phyloP scores from a whole-genome alignment of 2,797 vertebrate species.

The Limosa lapponica region DNA sequence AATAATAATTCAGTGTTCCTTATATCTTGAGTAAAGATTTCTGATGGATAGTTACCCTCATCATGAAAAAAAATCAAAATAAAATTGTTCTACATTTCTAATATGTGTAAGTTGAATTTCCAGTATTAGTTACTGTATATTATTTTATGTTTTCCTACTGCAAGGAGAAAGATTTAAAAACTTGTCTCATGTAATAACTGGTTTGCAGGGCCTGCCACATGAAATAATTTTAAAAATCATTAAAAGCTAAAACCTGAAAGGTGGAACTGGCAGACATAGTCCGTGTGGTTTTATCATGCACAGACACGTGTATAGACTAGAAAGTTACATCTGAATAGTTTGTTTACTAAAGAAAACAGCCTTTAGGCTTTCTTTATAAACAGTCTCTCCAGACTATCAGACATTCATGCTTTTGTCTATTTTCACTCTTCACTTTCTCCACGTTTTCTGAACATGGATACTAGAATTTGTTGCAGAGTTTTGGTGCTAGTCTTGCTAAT shows the following conservation, averaged over 20 bases:
- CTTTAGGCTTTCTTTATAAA: neutral
- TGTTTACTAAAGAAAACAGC: neutral
- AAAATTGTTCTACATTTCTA: neutral
- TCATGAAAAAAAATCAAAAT: neutral
- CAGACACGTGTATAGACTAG: neutral
- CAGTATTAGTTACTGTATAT: neutral
- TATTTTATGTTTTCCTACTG: neutral
- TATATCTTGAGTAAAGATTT: neutral
- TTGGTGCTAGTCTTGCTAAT: neutral
- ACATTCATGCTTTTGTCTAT: neutral
- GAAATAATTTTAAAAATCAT: neutral
- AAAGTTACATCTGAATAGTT: neutral
- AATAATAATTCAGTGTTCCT: neutral
- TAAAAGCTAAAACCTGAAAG: neutral
- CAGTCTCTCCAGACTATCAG: neutral
- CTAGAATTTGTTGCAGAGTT: neutral
- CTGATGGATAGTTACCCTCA: neutral
- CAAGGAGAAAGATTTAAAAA: neutral
- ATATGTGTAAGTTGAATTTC: neutral
- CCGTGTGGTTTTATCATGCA: neutral
- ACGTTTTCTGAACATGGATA: neutral
- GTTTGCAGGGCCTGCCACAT: neutral
- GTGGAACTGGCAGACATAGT: neutral
- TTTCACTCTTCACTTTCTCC: neutral
- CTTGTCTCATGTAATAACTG: neutral